Evolutionary conservation across 2,113 vertebrate species (phyloP).

Genomic region (Theristicus caerulescens): DNA sequence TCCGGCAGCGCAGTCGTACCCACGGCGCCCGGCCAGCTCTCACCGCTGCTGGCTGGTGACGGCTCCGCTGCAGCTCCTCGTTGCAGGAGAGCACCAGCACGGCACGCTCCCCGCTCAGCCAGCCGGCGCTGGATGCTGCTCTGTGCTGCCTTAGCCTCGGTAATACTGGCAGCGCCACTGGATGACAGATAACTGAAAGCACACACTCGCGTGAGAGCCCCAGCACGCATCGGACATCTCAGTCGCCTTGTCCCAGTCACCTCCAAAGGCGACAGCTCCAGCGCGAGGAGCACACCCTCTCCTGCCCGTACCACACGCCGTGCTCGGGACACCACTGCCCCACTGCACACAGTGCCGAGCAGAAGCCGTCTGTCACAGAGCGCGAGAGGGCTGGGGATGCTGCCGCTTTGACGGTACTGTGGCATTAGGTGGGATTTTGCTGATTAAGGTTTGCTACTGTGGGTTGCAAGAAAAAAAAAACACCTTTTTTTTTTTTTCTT

Average conservation of each 20-base stretch:
- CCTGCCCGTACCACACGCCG: neutral
- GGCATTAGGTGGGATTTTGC: neutral
- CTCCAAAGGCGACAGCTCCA: neutral
- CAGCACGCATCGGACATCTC: rapidly evolving
- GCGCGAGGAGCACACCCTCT: neutral
- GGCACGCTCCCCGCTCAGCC: neutral
- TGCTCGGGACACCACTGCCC: rapidly evolving
- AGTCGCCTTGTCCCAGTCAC: neutral
- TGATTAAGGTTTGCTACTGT: neutral
- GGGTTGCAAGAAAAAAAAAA: neutral
- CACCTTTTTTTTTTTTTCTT: neutral
- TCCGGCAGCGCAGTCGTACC: neutral
- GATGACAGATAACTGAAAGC: neutral
- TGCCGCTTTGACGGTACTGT: neutral
- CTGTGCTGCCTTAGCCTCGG: neutral
- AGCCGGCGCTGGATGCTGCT: neutral
- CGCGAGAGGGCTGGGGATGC: rapidly evolving
- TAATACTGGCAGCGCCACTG: neutral
- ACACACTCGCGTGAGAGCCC: neutral
- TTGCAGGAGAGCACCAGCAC: neutral
- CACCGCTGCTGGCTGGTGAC: neutral
- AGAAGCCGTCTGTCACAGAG: neutral
- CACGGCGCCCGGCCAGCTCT: rapidly evolving
- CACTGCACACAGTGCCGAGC: rapidly evolving
- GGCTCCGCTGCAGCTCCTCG: neutral